Base-by-base conservation (phyloP, 1,140 invertebrate genomes). In the Mycetomoellerius zeteki region DNA sequence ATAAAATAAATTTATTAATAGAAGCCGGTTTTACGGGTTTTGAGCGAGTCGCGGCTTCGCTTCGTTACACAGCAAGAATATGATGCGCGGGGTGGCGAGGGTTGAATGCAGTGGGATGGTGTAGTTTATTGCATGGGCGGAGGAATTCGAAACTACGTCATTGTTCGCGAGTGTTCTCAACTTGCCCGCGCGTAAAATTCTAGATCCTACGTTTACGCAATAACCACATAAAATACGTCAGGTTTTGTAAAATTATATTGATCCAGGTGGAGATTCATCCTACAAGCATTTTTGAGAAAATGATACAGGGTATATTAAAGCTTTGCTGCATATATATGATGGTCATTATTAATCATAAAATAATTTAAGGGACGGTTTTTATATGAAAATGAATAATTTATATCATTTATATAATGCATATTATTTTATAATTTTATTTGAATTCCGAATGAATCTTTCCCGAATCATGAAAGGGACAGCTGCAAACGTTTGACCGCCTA, bases 1-100 rank as follows among this genome's bases (percentile, higher is more conserved):
- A 30, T 88, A 88, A 88, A 86, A 78, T 19, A 19, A 54, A 75
- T 78, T 86, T 86, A 86, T 88, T 88, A 86, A 60, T 52, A 30
- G 71, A 43, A 73, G 16, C n/a, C 47, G 33, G 24, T 86, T 86
- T 64, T 56, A 64, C 67, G 73, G 65, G 54, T 71, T 69, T 69
- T 56, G 72, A 78, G 37, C 60, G 72, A 62, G 27, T 77, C 47
- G 60, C 47, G 12, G 16, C 24, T 64, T 16, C 12, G 43, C 37
- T 47, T 76, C 50, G 64, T 69, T 30, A 72, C 43, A 85, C 50
- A 58, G 52, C 19, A 21, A 33, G 50, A 77, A 85, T 71, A 85
- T 50, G 58, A 65, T 43, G 50, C 69, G 58, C 24, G 50, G 43
- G 47, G 19, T 64, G 14, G n/a, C 27, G 30, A 54, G 75, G 24